Evolutionary conservation across 2,888 invertebrate genomes (phyloP), one percentile per base, ranked within the genome.

Genomic region (Cephus rjabovi): DNA sequence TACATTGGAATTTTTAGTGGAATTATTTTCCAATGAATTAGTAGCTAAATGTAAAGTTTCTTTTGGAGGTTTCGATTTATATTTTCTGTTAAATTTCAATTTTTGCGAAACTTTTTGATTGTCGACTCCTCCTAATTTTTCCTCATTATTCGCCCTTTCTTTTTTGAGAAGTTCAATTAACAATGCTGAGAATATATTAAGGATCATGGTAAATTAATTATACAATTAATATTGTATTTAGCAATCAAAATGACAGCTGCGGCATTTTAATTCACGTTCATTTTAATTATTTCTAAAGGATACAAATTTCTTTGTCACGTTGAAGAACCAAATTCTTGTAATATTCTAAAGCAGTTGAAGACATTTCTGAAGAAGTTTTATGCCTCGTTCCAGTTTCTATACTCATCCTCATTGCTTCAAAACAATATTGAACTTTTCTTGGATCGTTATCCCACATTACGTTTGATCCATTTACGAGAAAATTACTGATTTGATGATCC

Each of bases 261-360:
- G 23, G 2, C 23, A 9, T 1, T 23, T 56, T 56, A 9, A 9
- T 56, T 6, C 2, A 1, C 6, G 23, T 23, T 56, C 9, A 33
- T 30, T 15, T 71, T 4, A 12, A 34, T 34, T 70, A 34, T 37
- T 37, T 11, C 15, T n/a, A 82, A 87, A 89, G 89, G 89, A 90
- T 91, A 92, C 92, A 87, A 79, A 92, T 92, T 87, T 92, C 91
- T 75, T 90, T 85, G 76, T 92, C 91, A 37, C 91, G 88, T 77
- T 90, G 89, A 40, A 85, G 77, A 15, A 92, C 86, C 71, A 91
- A 83, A 79, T 88, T 85, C 75, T 88, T 88, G 76, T 89, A 91
- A 81, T 90, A 87, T n/a, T 86, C 82, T 15, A 86, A 81, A 78
- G 83, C 82, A 33, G 83, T 75, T 37, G 77, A 71, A 33, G 77